Evolutionary conservation across 1,140 invertebrate genomes (phyloP).

Genomic region (Hyles vespertilio): DNA sequence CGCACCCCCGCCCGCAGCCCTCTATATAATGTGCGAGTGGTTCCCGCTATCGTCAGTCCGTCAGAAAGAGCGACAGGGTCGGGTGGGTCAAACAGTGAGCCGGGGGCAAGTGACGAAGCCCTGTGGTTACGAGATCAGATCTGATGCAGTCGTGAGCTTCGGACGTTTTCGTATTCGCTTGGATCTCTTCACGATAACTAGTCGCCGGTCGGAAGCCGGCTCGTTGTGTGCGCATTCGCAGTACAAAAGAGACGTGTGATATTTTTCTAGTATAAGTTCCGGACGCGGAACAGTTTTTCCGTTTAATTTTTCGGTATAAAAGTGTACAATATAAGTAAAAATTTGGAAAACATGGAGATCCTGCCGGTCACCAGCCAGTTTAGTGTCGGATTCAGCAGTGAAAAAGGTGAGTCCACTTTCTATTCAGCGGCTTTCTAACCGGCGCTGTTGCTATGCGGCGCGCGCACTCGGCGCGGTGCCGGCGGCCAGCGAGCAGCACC

Average conservation of each 20-base stretch:
- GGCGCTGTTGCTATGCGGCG: constrained; percentile 67
- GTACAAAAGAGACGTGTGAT: constrained; percentile 77
- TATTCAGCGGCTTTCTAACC: constrained; percentile 64
- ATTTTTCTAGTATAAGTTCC: constrained; percentile 73
- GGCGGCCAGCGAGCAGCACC: constrained; percentile 44
- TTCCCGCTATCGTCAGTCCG: constrained; percentile 58
- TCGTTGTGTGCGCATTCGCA: constrained; percentile 64
- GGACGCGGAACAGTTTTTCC: constrained; percentile 48
- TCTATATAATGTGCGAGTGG: constrained; percentile 52
- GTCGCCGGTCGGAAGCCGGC: constrained; percentile 52
- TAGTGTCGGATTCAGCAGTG: constrained; percentile 73
- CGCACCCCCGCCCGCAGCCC: constrained; percentile 44
- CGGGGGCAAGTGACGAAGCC: constrained; percentile 65
- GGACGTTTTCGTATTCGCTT: constrained; percentile 57
- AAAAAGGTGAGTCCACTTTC: constrained; percentile 75
- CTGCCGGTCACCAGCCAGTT: constrained; percentile 75
- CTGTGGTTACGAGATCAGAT: constrained; percentile 72
- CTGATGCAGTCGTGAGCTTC: constrained; percentile 64
- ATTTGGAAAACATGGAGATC: constrained; percentile 76
- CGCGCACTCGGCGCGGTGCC: constrained; percentile 36
- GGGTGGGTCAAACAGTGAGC: constrained; percentile 61
- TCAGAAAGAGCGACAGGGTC: constrained; percentile 66
- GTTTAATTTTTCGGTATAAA: constrained; percentile 52
- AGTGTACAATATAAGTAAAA: constrained; percentile 76
- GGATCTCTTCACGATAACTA: constrained; percentile 66